These are phyloP conservation scores for Porites divaricata DNA, from an alignment of 92 coral and sea anemone genomes.

Conservation along the genomic window DNA sequence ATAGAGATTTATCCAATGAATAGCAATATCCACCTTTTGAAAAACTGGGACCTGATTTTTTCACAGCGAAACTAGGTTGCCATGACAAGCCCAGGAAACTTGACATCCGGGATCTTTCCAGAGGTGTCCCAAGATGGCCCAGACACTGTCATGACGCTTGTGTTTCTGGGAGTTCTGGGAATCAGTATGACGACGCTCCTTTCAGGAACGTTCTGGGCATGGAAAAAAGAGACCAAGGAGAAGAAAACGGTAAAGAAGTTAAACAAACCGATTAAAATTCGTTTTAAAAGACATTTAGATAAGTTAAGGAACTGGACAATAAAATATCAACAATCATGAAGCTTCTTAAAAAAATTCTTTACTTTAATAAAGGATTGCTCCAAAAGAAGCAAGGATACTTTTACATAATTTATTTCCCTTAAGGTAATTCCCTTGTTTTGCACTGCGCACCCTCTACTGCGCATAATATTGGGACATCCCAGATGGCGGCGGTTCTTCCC, in stretches of 20 bases:
- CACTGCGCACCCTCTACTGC: too few species aligned
- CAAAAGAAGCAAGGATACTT: too few species aligned
- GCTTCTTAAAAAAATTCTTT: too few species aligned
- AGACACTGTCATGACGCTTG: constrained; percentile 22
- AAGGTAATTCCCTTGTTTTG: too few species aligned
- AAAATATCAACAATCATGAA: too few species aligned
- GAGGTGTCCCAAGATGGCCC: not conserved
- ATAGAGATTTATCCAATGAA: too few species aligned
- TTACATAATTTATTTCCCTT: too few species aligned
- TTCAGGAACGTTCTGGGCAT: constrained; percentile 2
- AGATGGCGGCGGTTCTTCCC: too few species aligned
- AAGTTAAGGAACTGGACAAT: not conserved
- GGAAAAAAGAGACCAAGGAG: constrained; percentile 14
- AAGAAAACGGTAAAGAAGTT: constrained; percentile 8
- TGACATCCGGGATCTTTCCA: not conserved
- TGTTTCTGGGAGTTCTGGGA: constrained; percentile 16
- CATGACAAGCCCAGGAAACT: constrained; percentile 16
- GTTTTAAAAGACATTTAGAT: not conserved
- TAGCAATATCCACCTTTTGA: too few species aligned
- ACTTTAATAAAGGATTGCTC: too few species aligned
- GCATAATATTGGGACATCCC: too few species aligned
- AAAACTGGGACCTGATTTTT: not conserved
- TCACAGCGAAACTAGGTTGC: not conserved
- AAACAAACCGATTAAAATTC: not conserved
- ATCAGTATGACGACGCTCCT: constrained; percentile 9